Percentiles rank a stretch among this genome's conserved stretches.
phyloP scores from a whole-genome alignment of 1,140 invertebrate genomes.

The Ectropis grisescens region DNA sequence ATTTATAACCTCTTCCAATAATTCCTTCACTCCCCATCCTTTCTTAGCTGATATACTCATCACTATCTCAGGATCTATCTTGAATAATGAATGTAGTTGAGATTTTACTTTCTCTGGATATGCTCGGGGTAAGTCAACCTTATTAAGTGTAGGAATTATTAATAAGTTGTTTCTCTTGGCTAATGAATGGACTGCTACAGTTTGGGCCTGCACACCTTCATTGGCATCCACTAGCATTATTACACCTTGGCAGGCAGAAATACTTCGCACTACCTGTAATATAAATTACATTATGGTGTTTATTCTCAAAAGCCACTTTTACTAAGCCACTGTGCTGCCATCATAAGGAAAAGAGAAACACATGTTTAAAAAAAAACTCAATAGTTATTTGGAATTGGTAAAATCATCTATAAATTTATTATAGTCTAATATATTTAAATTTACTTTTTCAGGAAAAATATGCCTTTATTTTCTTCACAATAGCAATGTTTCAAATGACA shows the following conservation, averaged over 20 bases:
- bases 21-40: slow-evolving; percentile 82
- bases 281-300: neutral
- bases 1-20: slow-evolving; percentile 84
- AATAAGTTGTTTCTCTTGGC: slow-evolving; percentile 86
- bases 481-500: too few species aligned
- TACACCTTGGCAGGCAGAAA: slow-evolving; percentile 95
- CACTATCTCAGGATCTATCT: slow-evolving; percentile 77
- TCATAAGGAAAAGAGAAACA: too few species aligned
- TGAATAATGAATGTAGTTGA: slow-evolving; percentile 90
- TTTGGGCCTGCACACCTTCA: slow-evolving; percentile 97
- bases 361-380: too few species aligned
- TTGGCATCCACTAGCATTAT: slow-evolving; percentile 96
- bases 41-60: slow-evolving; percentile 89
- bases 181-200: slow-evolving; percentile 96
- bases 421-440: too few species aligned
- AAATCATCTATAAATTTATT: too few species aligned
- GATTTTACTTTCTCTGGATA: slow-evolving; percentile 84
- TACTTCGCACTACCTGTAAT: slow-evolving; percentile 79
- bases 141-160: slow-evolving; percentile 96
- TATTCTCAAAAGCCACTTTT: too few species aligned
- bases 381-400: too few species aligned
- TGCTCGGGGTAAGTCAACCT: slow-evolving; percentile 95
- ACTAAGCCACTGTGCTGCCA: too few species aligned
- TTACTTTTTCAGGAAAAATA: too few species aligned
- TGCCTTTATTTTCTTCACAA: too few species aligned